Base-by-base conservation (phyloP, 2,797 vertebrate genomes). In the Poliocrania exsul region DNA sequence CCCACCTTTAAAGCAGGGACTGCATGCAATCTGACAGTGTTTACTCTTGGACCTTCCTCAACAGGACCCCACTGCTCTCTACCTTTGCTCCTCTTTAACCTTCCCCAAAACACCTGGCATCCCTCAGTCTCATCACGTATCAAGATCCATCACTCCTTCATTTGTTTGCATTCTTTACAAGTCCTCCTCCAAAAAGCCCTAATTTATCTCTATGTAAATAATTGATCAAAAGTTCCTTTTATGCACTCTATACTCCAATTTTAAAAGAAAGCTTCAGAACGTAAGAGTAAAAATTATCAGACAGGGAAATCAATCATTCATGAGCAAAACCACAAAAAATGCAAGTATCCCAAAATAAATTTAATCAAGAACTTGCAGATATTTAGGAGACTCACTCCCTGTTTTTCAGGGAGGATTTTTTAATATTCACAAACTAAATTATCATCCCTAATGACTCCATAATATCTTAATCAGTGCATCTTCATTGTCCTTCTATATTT, bases 231-330 rank as follows among this genome's bases (percentile, higher is more conserved):
- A 88, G 26, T 62, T 47, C 19, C n/a, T 66, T 70, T 56, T 46
- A 88, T 86, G 33, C 56, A 51, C 24, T 25, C 21, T 53, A 53
- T 26, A n/a, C 24, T 49, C 28, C 3, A 6, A 18, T 42, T 74
- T 62, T 78, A 54, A 92, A 78, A 51, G 42, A 84, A 81, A 81
- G 78, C 49, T 81, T 89, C 33, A 50, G 38, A 61, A 6, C 0
- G 0, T 25, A 74, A 62, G 26, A 81, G 23, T 56, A 7, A 93
- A 80, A 79, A 35, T 62, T 83, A 46, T 86, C 31, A 72, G 77
- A 75, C 24, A 9, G 58, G 58, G 20, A 90, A 85, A 94, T 79
- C 57, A 86, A 88, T 95, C 61, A 91, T 86, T 86, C 51, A 56
- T 58, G 14, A 38, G 42, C 14, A 88, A 83, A 74, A 86, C 1